Evolutionary conservation across 2,113 vertebrate species (phyloP).

Genomic region (Rhadina sibilatrix): DNA sequence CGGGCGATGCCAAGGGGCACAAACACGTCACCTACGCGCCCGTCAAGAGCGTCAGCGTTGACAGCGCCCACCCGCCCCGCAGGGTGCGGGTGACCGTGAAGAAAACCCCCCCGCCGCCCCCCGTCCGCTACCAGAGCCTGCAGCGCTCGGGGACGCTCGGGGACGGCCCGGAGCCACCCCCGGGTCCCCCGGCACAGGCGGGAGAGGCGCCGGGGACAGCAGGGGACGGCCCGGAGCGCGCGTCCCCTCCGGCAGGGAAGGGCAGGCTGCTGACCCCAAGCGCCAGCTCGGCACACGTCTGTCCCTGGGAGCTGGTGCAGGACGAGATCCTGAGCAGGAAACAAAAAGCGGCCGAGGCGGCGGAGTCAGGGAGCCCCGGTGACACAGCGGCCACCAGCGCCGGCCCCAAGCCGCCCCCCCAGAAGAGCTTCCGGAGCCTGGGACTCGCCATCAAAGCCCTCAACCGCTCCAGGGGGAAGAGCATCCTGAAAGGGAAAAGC

Average conservation of each 20-base stretch:
- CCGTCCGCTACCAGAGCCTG: slow-evolving; percentile 63
- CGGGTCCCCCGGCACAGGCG: rapidly evolving
- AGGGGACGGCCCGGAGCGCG: rapidly evolving
- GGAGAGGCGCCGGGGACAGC: background rate
- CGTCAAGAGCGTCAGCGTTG: slow-evolving; percentile 62
- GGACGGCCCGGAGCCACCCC: background rate
- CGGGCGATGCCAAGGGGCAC: slow-evolving; percentile 52
- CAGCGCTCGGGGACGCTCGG: background rate
- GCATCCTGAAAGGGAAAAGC: background rate
- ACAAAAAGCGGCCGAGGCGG: background rate
- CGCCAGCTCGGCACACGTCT: background rate
- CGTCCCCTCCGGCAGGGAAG: rapidly evolving
- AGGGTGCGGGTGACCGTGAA: slow-evolving; percentile 15
- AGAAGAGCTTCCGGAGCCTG: slow-evolving; percentile 50
- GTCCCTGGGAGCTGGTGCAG: slow-evolving; percentile 60
- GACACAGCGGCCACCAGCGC: background rate
- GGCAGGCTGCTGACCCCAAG: rapidly evolving
- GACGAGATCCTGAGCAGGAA: background rate
- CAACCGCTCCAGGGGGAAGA: slow-evolving; percentile 32
- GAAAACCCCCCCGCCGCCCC: slow-evolving; percentile 8
- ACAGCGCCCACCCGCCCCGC: background rate
- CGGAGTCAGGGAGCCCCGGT: background rate
- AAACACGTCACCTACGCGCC: slow-evolving; percentile 80
- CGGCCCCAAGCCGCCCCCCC: background rate
- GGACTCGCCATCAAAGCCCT: slow-evolving; percentile 70